Percentiles rank a stretch among this genome's conserved stretches.
These are phyloP conservation scores for Pristiophorus japonicus DNA, from an alignment of 2,113 vertebrate genomes.

Conservation along the genomic window DNA sequence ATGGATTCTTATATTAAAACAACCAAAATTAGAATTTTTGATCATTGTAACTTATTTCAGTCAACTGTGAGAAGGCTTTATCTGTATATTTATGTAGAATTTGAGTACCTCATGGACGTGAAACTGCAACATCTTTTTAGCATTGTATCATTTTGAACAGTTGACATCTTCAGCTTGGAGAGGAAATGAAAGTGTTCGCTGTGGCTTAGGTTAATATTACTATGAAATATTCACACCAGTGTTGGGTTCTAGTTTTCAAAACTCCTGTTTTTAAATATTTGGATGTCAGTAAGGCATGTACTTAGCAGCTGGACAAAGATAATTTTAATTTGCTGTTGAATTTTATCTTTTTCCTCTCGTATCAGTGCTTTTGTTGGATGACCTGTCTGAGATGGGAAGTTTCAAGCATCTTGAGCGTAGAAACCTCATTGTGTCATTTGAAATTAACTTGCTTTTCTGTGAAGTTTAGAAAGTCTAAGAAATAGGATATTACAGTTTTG, in stretches of 20 bases:
- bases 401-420: neutral
- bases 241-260: neutral
- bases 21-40: neutral
- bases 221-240: neutral
- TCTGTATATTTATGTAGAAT: neutral
- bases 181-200: neutral
- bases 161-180: neutral
- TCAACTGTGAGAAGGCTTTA: neutral
- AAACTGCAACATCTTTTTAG: neutral
- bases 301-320: neutral
- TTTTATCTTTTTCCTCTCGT: neutral
- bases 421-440: neutral
- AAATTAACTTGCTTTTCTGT: neutral
- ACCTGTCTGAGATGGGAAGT: no score
- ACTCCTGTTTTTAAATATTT: neutral
- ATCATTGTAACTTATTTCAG: neutral
- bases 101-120: neutral
- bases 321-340: neutral
- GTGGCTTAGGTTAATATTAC: neutral
- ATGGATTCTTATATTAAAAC: neutral
- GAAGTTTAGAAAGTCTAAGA: neutral
- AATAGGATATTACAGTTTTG: neutral
- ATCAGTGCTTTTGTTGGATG: neutral
- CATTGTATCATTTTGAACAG: neutral
- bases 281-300: neutral